phyloP scores from a whole-genome alignment of 2,888 invertebrate species.

The Eilema griseolum region DNA sequence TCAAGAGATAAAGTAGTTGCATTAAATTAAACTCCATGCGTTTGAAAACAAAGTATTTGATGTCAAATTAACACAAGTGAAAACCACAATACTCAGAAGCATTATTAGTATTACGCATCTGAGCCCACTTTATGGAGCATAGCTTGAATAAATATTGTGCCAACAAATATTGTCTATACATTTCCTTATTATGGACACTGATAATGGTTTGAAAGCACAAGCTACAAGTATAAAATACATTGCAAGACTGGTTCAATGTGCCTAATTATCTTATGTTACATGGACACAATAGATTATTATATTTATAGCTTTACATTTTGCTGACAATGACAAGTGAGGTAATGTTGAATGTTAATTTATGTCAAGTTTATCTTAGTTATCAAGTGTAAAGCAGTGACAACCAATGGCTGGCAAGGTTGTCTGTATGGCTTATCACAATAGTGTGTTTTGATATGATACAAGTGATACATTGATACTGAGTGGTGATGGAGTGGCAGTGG shows the following conservation, averaged over 20 bases:
- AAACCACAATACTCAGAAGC: conserved; percentile 25
- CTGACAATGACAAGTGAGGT: conserved; percentile 82
- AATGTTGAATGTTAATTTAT: conserved; percentile 76
- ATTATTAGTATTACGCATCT: neutral
- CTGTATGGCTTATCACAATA: conserved; percentile 62
- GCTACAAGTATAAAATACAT: conserved; percentile 29
- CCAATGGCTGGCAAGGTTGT: conserved; percentile 75
- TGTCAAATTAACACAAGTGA: conserved; percentile 38
- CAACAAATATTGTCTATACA: conserved; percentile 36
- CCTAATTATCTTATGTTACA: conserved; percentile 43
- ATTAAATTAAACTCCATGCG: neutral
- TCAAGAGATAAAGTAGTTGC: neutral
- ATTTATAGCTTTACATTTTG: conserved; percentile 69
- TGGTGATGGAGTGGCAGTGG: conserved; percentile 92
- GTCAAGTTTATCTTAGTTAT: conserved; percentile 83
- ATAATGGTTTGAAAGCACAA: conserved; percentile 35
- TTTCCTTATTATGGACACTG: conserved; percentile 35
- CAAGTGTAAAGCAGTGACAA: conserved; percentile 64
- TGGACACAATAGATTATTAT: conserved; percentile 57
- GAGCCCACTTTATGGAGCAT: conserved; percentile 29
- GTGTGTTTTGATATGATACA: conserved; percentile 63
- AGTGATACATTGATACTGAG: conserved; percentile 62
- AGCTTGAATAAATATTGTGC: conserved; percentile 39
- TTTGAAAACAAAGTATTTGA: conserved; percentile 24
- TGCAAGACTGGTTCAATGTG: conserved; percentile 28